These are phyloP conservation scores for Apeira syringaria DNA, from an alignment of 2,888 invertebrate species.

Conservation along the genomic window DNA sequence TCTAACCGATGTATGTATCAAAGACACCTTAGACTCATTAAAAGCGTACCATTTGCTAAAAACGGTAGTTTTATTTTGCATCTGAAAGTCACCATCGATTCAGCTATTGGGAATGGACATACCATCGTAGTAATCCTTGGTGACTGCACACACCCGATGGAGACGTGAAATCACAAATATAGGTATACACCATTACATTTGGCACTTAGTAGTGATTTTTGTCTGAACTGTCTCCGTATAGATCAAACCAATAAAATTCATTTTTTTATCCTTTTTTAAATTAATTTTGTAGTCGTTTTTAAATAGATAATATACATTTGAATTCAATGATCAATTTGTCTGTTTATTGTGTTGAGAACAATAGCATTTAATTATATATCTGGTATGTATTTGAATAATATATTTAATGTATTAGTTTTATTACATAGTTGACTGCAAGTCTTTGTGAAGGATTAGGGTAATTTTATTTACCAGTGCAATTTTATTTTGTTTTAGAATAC, in stretches of 20 bases:
- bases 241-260: slow-evolving; percentile 52
- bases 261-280: slow-evolving; percentile 47
- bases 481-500: slow-evolving; percentile 52
- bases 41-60: slow-evolving; percentile 69
- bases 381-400: slow-evolving; percentile 52
- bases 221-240: slow-evolving; percentile 37
- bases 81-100: slow-evolving; percentile 43
- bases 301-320: slow-evolving; percentile 23
- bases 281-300: slow-evolving; percentile 46
- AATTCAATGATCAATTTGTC: slow-evolving; percentile 15
- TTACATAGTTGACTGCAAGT: slow-evolving; percentile 43
- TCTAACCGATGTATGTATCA: slow-evolving; percentile 60
- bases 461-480: slow-evolving; percentile 48
- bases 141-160: slow-evolving; percentile 33
- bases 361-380: slow-evolving; percentile 70
- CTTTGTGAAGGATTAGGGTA: slow-evolving; percentile 13
- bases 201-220: slow-evolving; percentile 19
- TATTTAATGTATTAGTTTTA: slow-evolving; percentile 18
- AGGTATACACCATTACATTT: slow-evolving; percentile 23
- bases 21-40: slow-evolving; percentile 74
- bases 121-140: slow-evolving; percentile 63
- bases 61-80: slow-evolving; percentile 70
- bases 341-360: slow-evolving; percentile 26
- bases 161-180: slow-evolving; percentile 9
- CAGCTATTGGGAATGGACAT: slow-evolving; percentile 60